Percentiles rank a stretch among this genome's conserved stretches.
Conservation (phyloP, 2,113 vertebrate species). For the Oncorhynchus keta region DNA sequence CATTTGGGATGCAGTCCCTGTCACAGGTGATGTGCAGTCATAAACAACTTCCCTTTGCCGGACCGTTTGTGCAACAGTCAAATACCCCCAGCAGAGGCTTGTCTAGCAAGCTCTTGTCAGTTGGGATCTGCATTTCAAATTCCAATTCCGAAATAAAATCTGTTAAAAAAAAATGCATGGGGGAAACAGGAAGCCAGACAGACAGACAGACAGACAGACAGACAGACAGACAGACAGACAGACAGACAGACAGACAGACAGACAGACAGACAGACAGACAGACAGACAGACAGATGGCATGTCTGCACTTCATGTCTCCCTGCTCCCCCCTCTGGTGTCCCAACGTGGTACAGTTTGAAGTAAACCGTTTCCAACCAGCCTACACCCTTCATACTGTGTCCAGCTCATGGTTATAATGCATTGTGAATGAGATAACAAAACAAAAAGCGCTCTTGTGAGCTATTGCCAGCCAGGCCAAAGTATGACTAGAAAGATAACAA, state of each 20-base stretch:
- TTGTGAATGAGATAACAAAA: slow-evolving; percentile 2
- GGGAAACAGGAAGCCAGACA: too few relatives aligned
- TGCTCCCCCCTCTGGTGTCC: background rate
- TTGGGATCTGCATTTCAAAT: background rate
- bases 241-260: too few relatives aligned
- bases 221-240: too few relatives aligned
- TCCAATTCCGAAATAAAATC: background rate
- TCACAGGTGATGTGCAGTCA: background rate
- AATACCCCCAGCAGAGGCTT: background rate
- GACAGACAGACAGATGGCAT: slow-evolving; percentile 4
- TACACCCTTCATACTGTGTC: background rate
- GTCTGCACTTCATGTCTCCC: background rate
- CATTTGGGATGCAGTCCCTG: background rate
- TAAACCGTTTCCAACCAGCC: background rate
- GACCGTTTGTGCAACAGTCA: slow-evolving; percentile 1
- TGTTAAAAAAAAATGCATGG: background rate
- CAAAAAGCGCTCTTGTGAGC: background rate
- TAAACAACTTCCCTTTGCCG: background rate
- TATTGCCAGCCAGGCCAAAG: background rate
- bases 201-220: too few relatives aligned
- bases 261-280: too few relatives aligned
- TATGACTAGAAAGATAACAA: slow-evolving; percentile 3
- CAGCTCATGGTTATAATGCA: background rate
- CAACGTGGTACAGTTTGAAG: background rate
- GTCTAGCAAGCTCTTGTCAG: background rate